Evolutionary conservation across 2,888 invertebrate species (phyloP).

Genomic region (Drosophila nr. fundita): DNA sequence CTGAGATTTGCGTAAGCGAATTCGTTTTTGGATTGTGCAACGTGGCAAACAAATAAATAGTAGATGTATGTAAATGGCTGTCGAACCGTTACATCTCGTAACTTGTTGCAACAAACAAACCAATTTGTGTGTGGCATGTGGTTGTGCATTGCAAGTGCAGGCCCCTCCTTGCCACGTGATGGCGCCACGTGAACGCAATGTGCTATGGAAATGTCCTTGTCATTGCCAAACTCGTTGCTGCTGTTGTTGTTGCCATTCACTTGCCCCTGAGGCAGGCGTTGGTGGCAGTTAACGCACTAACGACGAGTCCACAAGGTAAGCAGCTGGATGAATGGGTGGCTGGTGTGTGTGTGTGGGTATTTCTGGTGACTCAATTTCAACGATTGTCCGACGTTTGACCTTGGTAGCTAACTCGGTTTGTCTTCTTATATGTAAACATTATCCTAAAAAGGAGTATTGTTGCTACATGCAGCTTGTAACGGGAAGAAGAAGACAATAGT

Average conservation of each 20-base stretch:
- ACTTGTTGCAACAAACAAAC: constrained; percentile 50
- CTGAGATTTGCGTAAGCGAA: constrained; percentile 79
- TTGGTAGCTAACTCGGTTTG: constrained; percentile 16
- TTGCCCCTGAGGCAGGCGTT: constrained; percentile 10
- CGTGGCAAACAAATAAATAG: constrained; percentile 41
- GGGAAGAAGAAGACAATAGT: rapidly evolving
- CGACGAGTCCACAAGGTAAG: constrained; percentile 15
- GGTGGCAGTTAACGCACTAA: constrained; percentile 10
- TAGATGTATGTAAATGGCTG: constrained; percentile 58
- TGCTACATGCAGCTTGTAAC: neutral
- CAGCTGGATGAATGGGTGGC: constrained; percentile 4
- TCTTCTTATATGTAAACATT: neutral
- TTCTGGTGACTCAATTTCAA: constrained; percentile 15
- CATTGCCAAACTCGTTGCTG: constrained; percentile 17
- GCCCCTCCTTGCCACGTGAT: constrained; percentile 17
- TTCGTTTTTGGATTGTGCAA: constrained; percentile 67
- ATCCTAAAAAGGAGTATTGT: neutral
- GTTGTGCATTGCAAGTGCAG: neutral
- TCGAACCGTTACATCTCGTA: constrained; percentile 43
- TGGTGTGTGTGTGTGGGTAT: neutral
- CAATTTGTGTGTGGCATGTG: neutral
- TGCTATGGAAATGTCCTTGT: constrained; percentile 45
- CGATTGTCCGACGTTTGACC: constrained; percentile 51
- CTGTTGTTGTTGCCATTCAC: neutral
- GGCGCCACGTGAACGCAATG: constrained; percentile 32